These are phyloP conservation scores for Sciurus niger DNA, from an alignment of 2,113 vertebrate species.

Conservation along the genomic window DNA sequence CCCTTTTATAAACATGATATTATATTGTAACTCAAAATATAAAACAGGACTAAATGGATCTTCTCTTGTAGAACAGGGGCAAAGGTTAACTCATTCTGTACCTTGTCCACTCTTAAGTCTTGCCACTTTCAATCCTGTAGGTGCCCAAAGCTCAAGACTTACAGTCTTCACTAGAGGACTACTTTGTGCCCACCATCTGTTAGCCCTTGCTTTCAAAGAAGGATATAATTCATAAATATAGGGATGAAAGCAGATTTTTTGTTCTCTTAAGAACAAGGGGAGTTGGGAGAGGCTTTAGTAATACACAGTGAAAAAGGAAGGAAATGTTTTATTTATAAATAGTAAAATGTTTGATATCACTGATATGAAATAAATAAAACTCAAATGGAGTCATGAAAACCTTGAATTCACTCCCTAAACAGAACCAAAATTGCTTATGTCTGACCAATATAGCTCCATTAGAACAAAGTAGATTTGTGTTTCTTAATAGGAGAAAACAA, in stretches of 20 bases:
- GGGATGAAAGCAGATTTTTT: not conserved
- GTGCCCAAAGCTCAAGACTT: not conserved
- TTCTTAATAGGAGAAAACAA: slow-evolving; percentile 80
- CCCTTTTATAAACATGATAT: not conserved
- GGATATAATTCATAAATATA: slow-evolving; percentile 20
- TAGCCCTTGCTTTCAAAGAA: slow-evolving; percentile 46
- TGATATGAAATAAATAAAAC: slow-evolving; percentile 42
- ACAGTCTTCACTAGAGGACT: not conserved
- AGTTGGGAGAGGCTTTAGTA: too few relatives aligned
- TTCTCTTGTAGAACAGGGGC: not conserved
- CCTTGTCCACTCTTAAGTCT: too few relatives aligned
- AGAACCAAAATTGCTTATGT: slow-evolving; percentile 59
- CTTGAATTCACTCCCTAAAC: slow-evolving; percentile 66
- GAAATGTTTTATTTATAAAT: too few relatives aligned
- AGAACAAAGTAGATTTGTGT: slow-evolving; percentile 75
- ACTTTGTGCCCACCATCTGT: slow-evolving; percentile 37
- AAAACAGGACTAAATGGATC: not conserved
- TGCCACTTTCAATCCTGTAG: not conserved
- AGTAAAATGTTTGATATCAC: slow-evolving; percentile 66
- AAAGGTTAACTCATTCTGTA: not conserved
- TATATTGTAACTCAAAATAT: slow-evolving; percentile 46
- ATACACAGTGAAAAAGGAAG: too few relatives aligned
- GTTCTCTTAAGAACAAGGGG: not conserved
- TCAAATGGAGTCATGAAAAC: slow-evolving; percentile 42
- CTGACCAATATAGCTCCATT: slow-evolving; percentile 63